These are phyloP conservation scores for Nomada lathburiana DNA, from an alignment of 2,888 invertebrate genomes.

Conservation along the genomic window DNA sequence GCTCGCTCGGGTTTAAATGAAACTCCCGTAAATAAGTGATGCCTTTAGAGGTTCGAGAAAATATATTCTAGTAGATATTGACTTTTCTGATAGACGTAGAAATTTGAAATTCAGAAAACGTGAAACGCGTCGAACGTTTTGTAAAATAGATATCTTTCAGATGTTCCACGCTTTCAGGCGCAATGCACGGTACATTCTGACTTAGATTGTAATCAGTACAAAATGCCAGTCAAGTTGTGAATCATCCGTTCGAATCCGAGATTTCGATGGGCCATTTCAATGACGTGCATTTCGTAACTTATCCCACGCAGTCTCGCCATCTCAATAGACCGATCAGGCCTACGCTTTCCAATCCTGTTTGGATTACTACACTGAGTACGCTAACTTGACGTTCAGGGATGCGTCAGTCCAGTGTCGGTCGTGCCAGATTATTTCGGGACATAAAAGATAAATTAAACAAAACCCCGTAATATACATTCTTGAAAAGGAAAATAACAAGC, in stretches of 20 bases:
- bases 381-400: not conserved
- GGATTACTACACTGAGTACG: not conserved
- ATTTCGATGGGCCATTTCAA: not conserved
- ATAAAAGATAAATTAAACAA: not conserved
- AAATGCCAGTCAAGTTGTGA: not conserved
- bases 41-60: too few relatives aligned
- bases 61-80: too few relatives aligned
- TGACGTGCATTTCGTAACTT: not conserved
- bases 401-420: not conserved
- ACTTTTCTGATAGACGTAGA: too few relatives aligned
- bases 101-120: not conserved
- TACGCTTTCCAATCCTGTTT: not conserved
- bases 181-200: not conserved
- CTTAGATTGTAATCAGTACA: not conserved
- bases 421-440: not conserved
- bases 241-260: not conserved
- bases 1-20: conserved; percentile 38
- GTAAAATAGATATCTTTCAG: not conserved
- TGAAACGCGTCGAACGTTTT: not conserved
- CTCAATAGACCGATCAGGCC: not conserved
- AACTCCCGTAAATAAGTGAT: conserved; percentile 10
- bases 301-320: conserved; percentile 4
- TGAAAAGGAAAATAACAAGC: too few relatives aligned
- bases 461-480: too few relatives aligned
- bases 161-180: not conserved